phyloP scores from a whole-genome alignment of 2,888 invertebrate genomes.

The Dryococelus australis region DNA sequence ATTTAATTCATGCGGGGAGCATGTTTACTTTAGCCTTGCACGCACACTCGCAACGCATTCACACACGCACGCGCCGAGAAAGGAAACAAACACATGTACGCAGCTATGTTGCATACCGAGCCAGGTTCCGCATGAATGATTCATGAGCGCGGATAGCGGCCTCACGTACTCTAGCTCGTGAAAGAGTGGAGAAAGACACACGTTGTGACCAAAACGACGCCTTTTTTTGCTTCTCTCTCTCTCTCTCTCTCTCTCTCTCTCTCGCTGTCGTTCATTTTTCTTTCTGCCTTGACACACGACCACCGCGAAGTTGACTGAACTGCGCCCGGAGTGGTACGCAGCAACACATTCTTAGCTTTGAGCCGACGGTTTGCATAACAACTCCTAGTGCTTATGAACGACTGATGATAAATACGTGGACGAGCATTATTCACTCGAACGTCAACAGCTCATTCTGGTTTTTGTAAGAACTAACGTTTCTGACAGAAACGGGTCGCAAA shows the following conservation, averaged over 20 bases:
- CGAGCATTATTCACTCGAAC: no score
- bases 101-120: background rate
- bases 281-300: background rate
- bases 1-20: background rate
- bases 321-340: background rate
- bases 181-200: background rate
- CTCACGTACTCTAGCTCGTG: background rate
- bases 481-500: no score
- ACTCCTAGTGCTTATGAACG: no score
- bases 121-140: background rate
- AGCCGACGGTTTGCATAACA: no score
- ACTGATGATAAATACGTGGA: no score
- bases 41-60: background rate
- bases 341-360: background rate
- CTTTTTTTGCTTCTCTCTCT: no score
- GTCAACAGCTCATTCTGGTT: no score
- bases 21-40: background rate
- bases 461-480: no score
- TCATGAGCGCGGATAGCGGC: background rate
- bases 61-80: background rate
- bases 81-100: no score
- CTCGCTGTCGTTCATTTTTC: no score
- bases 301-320: background rate
- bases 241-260: background rate
- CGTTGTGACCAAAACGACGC: background rate